Base-by-base conservation (phyloP, 1,140 invertebrate genomes). In the Cheumatopsyche charites region DNA sequence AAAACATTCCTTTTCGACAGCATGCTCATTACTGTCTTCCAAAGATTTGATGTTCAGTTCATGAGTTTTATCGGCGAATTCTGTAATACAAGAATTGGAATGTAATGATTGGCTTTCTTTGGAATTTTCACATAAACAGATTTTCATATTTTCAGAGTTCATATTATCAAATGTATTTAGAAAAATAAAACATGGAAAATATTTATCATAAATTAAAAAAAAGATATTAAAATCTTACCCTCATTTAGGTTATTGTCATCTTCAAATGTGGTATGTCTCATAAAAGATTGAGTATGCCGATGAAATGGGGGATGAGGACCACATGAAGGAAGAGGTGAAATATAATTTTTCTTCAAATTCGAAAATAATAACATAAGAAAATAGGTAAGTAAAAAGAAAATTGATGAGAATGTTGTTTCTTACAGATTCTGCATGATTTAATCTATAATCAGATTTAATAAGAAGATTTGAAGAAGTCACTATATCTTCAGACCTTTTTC, bases 261-360 rank as follows among this genome's bases (percentile, higher is more conserved):
- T 26, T 73, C 72, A 42, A 73, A 73, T n/a, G 72, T 70, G n/a
- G 58, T 69, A 41, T 66, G 68, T n/a, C 68, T 47, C 13, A 62
- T 11, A 6, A 73, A 29, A 15, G 49, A 21, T 19, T 62, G 15
- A 21, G 58, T 29, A 47, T 61, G 23, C 9, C 41, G 62, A 52
- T 75, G 74, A n/a, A 75, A 68, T 11, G 67, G 66, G 0, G 74
- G 74, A 43, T 73, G 74, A n/a, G 74, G 62, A n/a, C 47, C 19
- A 45, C 74, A 75, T 0, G 67, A 72, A 41, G 71, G 45, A n/a
- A 65, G 62, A n/a, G 74, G 74, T 9, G 74, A 75, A 4, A 17
- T 13, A 19, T 70, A 65, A 36, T 13, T 45, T 15, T 58, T 23
- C 15, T 47, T 7, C 4, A 47, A n/a, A 47, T 47, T 6, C 4